These are phyloP conservation scores for Pomacea maculata DNA, from an alignment of 1,140 invertebrate genomes.

Conservation along the genomic window DNA sequence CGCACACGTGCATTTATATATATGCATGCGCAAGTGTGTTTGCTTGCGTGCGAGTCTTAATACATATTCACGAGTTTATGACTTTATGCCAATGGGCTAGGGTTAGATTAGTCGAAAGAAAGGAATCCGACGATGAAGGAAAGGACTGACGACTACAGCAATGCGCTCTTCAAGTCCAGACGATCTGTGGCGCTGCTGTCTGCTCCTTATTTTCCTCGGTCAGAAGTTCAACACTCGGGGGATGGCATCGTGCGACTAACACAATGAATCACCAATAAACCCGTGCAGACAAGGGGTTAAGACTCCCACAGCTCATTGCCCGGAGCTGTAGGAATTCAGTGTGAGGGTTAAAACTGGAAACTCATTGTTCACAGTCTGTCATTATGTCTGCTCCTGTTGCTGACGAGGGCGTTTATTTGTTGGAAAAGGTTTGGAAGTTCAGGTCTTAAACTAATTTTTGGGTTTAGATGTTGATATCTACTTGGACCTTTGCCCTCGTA, in stretches of 20 bases:
- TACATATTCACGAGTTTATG: conserved; percentile 13
- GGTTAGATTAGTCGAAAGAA: no score
- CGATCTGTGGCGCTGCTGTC: not conserved
- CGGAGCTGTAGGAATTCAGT: not conserved
- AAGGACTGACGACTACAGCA: no score
- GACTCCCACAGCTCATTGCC: not conserved
- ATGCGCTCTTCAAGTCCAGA: no score
- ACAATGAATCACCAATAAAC: not conserved
- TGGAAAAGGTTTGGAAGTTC: no score
- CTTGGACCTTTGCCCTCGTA: no score
- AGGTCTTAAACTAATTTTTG: no score
- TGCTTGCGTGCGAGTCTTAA: conserved; percentile 4
- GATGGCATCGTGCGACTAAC: not conserved
- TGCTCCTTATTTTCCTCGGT: no score
- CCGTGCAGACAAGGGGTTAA: not conserved
- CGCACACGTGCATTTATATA: conserved; percentile 7
- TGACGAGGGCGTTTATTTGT: no score
- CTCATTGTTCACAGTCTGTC: no score
- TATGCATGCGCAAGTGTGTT: not conserved
- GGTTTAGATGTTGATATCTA: no score
- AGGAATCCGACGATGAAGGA: no score
- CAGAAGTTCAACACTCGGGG: not conserved
- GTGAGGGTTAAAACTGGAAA: not conserved
- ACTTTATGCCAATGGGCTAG: conserved; percentile 2
- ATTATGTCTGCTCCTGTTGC: no score